phyloP scores from a whole-genome alignment of 37 sponge, comb jelly and placozoan genomes.

The Aplysina aerophoba region DNA sequence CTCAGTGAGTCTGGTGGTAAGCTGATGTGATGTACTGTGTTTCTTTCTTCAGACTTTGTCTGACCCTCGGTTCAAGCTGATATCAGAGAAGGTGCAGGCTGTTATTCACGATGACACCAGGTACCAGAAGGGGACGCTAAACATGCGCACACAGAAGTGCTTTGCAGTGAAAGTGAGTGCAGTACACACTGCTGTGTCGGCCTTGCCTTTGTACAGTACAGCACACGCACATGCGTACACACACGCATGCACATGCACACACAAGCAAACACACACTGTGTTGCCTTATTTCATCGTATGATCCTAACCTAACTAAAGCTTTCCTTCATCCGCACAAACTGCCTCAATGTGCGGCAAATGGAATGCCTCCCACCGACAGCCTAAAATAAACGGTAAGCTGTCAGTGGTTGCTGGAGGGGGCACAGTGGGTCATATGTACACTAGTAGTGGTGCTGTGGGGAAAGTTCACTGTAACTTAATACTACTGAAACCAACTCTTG shows the following conservation, averaged over 20 bases:
- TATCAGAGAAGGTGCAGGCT: slow-evolving; percentile 65
- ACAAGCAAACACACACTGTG: no score
- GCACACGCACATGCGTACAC: no score
- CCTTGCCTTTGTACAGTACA: neutral
- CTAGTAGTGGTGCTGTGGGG: no score
- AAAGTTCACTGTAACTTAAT: no score
- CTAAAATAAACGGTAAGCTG: slow-evolving; percentile 34
- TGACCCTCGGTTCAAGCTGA: slow-evolving; percentile 72
- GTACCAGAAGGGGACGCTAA: slow-evolving; percentile 92
- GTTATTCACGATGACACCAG: slow-evolving; percentile 95
- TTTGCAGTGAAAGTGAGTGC: slow-evolving; percentile 87
- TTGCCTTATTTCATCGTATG: no score
- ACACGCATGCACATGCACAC: no score
- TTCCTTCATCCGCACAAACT: neutral
- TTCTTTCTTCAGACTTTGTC: slow-evolving; percentile 57
- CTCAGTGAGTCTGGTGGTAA: neutral
- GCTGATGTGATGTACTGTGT: no score
- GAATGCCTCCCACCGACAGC: neutral
- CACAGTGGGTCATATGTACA: neutral
- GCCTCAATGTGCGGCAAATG: no score
- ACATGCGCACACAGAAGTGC: slow-evolving; percentile 98
- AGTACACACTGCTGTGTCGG: neutral
- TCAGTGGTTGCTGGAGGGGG: neutral
- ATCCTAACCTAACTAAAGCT: no score
- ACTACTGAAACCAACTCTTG: no score